Evolutionary conservation across 1,140 invertebrate genomes (phyloP).

Genomic region (Chironomus tepperi): DNA sequence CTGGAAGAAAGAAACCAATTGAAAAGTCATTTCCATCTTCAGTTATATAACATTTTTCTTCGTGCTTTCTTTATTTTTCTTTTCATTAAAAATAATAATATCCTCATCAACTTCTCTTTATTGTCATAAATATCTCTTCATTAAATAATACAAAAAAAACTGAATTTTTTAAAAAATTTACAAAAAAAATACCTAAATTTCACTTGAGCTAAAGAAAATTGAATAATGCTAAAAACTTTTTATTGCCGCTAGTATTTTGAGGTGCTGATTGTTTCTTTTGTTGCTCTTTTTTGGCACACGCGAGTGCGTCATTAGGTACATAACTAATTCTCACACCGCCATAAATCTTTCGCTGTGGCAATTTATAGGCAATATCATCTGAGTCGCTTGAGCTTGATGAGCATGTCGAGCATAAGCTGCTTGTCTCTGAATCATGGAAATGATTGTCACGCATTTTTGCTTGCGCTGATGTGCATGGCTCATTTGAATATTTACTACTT

Average conservation of each 20-base stretch:
- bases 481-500: constrained; percentile 6
- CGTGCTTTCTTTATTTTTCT: constrained; percentile 38
- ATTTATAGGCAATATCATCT: constrained; percentile 70
- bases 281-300: constrained; percentile 59
- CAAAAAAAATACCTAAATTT: not conserved
- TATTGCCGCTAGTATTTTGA: constrained; percentile 47
- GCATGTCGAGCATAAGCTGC: constrained; percentile 77
- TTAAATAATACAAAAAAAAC: constrained; percentile 27
- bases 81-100: constrained; percentile 24
- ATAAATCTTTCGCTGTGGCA: constrained; percentile 70
- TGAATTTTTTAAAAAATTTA: not conserved
- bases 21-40: not conserved
- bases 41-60: constrained; percentile 33
- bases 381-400: constrained; percentile 75
- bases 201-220: not conserved
- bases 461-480: constrained; percentile 25
- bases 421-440: constrained; percentile 50
- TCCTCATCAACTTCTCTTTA: constrained; percentile 23
- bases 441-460: constrained; percentile 30
- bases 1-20: not conserved
- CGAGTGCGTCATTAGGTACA: constrained; percentile 79
- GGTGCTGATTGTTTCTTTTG: constrained; percentile 45
- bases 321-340: constrained; percentile 80
- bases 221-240: constrained; percentile 17
- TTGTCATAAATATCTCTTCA: constrained; percentile 24